Conservation (phyloP, 2,888 invertebrate genomes). For the Brenthis ino region DNA sequence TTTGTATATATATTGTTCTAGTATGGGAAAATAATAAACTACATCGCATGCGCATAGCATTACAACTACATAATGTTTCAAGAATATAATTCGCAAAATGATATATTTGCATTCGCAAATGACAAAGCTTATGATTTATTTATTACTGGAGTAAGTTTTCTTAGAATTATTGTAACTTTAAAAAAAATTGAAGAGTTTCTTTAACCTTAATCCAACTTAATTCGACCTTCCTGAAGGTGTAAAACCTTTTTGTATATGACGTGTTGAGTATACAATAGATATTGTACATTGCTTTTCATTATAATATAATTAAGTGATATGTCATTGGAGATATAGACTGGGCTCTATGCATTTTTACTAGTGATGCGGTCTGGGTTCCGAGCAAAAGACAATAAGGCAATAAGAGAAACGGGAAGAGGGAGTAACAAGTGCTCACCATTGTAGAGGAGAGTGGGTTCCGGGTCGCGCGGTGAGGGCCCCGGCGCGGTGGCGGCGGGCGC, state of each 20-base stretch:
- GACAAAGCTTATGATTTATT: conserved; percentile 52
- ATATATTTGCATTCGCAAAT: conserved; percentile 57
- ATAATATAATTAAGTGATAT: too few relatives aligned
- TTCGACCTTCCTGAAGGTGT: neutral
- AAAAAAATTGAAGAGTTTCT: too few relatives aligned
- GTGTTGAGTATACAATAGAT: too few relatives aligned
- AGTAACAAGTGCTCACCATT: conserved; percentile 83
- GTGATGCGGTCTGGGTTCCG: too few relatives aligned
- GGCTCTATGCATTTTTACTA: too few relatives aligned
- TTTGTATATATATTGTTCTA: too few relatives aligned
- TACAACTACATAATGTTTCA: conserved; percentile 37
- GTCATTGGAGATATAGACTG: too few relatives aligned
- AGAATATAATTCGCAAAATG: conserved; percentile 59
- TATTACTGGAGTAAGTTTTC: neutral
- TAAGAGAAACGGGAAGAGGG: neutral
- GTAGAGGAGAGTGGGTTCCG: conserved; percentile 88
- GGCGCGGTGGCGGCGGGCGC: conserved; percentile 83
- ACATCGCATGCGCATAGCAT: conserved; percentile 61
- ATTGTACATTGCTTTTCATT: too few relatives aligned
- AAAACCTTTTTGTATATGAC: too few relatives aligned
- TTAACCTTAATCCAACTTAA: neutral
- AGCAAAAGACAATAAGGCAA: neutral
- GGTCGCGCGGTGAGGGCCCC: conserved; percentile 86
- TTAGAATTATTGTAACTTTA: too few relatives aligned
- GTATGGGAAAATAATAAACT: conserved; percentile 11